A percentile compares a stretch with the other conserved stretches of the same genome.
Conservation (phyloP, 2,888 invertebrate genomes). For the Apodemia hepburni region DNA sequence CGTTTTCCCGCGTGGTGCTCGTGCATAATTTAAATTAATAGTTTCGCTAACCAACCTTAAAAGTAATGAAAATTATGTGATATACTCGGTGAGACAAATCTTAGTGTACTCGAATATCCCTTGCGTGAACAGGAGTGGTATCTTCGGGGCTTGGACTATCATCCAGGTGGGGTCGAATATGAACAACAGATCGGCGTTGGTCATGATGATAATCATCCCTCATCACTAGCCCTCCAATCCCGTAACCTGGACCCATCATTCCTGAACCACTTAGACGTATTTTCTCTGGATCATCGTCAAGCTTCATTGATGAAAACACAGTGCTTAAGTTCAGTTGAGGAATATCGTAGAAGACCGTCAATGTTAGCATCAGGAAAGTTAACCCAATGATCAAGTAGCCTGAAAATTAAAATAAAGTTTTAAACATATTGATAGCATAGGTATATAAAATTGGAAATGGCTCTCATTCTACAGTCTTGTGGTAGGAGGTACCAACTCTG, state of each 20-base stretch:
- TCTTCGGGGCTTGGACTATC: constrained; percentile 87
- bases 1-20: background rate
- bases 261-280: constrained; percentile 81
- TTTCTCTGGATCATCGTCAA: constrained; percentile 83
- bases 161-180: constrained; percentile 82
- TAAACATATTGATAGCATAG: background rate
- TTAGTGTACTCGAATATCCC: constrained; percentile 78
- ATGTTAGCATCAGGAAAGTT: constrained; percentile 90
- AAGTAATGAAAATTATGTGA: background rate
- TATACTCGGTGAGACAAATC: background rate
- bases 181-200: constrained; percentile 81
- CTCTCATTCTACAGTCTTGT: too few species aligned
- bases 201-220: constrained; percentile 74
- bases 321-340: constrained; percentile 92
- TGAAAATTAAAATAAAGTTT: constrained; percentile 48
- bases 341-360: constrained; percentile 93
- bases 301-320: constrained; percentile 85
- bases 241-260: constrained; percentile 69
- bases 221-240: constrained; percentile 66
- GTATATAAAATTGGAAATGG: too few species aligned
- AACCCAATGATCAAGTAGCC: constrained; percentile 90
- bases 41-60: background rate
- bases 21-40: background rate
- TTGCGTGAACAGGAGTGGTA: constrained; percentile 81
- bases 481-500: too few species aligned